These are phyloP conservation scores for Harpagus bidentatus DNA, from an alignment of 2,113 vertebrate genomes.

Conservation along the genomic window DNA sequence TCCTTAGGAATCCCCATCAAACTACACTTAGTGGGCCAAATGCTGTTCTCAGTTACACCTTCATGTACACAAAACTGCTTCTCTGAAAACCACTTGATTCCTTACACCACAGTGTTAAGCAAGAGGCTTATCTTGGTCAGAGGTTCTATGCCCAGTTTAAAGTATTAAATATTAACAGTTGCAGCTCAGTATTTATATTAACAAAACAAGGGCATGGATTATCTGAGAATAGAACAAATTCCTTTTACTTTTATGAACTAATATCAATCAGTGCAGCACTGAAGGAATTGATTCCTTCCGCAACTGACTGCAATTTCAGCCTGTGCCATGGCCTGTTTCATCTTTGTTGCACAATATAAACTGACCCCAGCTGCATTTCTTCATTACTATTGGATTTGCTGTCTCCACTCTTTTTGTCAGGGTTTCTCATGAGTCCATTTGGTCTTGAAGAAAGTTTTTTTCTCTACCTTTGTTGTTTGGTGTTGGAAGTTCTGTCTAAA, in stretches of 20 bases:
- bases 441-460: not conserved
- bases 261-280: conserved; percentile 70
- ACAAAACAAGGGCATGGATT: conserved; percentile 58
- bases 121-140: not conserved
- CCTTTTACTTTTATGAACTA: conserved; percentile 75
- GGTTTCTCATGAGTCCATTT: not conserved
- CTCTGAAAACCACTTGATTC: not conserved
- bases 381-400: conserved; percentile 47
- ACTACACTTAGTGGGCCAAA: not conserved
- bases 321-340: conserved; percentile 12
- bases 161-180: conserved; percentile 40
- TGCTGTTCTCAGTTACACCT: not conserved
- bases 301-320: conserved; percentile 29
- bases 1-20: conserved; percentile 2
- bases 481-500: not conserved
- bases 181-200: conserved; percentile 34
- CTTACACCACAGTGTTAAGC: not conserved
- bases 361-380: conserved; percentile 20
- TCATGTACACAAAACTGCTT: not conserved
- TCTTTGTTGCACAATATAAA: conserved; percentile 52
- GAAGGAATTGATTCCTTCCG: conserved; percentile 37
- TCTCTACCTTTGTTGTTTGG: not conserved
- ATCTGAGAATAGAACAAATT: conserved; percentile 57
- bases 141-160: not conserved
- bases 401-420: not conserved